These are phyloP conservation scores for Ellobius talpinus DNA, from an alignment of 2,113 vertebrate genomes.

Conservation along the genomic window DNA sequence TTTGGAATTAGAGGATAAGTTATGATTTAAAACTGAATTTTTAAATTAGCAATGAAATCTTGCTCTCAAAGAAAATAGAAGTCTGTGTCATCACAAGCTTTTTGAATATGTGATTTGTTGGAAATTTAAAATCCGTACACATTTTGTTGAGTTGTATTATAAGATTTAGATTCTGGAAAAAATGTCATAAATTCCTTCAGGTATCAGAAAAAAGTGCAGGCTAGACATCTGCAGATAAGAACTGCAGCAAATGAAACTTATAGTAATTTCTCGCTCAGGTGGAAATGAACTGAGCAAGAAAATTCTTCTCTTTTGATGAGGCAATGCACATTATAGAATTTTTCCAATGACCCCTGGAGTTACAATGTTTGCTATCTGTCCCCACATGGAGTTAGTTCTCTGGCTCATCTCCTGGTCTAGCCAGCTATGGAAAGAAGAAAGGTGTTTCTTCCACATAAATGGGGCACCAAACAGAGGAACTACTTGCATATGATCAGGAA, in stretches of 20 bases:
- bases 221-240: not conserved
- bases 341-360: not conserved
- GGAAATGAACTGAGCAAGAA: slow-evolving; percentile 19
- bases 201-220: not conserved
- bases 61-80: slow-evolving; percentile 21
- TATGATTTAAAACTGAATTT: not conserved
- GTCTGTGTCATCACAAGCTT: not conserved
- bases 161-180: slow-evolving; percentile 23
- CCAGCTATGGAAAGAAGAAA: not conserved
- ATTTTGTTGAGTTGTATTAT: slow-evolving; percentile 20
- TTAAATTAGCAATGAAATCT: slow-evolving; percentile 23
- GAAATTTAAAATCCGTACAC: not conserved
- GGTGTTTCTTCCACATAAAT: not conserved
- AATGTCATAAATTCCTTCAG: not conserved
- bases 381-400: not conserved
- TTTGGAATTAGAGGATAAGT: not conserved
- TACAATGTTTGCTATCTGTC: not conserved
- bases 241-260: slow-evolving; percentile 43
- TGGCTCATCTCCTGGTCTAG: not conserved
- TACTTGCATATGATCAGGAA: not conserved
- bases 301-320: slow-evolving; percentile 18
- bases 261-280: slow-evolving; percentile 25
- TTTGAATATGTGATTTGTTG: slow-evolving; percentile 4
- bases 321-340: not conserved
- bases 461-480: not conserved